Base-by-base conservation (phyloP, 2,797 vertebrate species). In the Cirrhinus mrigala region DNA sequence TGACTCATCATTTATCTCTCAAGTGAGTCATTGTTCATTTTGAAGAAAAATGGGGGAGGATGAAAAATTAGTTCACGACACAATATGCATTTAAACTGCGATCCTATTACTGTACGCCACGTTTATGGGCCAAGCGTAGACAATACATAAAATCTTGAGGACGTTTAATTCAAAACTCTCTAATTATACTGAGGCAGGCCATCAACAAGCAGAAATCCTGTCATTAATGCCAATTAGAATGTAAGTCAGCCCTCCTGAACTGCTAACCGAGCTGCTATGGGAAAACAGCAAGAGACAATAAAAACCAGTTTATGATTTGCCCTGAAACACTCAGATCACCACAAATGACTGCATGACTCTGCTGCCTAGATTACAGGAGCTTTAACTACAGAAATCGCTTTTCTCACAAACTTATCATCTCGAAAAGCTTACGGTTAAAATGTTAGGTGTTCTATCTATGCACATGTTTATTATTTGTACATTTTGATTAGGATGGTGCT, bases 11-110 rank as follows among this genome's bases (percentile, higher is more conserved):
- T 85, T 85, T 78, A 80, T 80, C 56, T 74, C 77, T 85, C 84
- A 64, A 80, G 77, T 85, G 77, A 85, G 33, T 52, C 77, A 85
- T 79, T 85, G 84, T 80, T 85, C 77, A 84, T 84, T 78, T 84
- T 24, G 44, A 62, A 66, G 69, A 80, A 83, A 69, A 46, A 27
- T 44, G 33, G 12, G 22, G 29, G 44, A 80, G 68, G 54, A 85
- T 80, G 77, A 80, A 85, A 85, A 85, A 74, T 50, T 29, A 33
- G 68, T 64, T 85, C 58, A 80, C 7, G 15, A 73, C 33, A 62
- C 24, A 50, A 83, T 80, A 79, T 62, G 66, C 77, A 85, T 79
- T 79, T 60, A 85, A 80, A 64, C 24, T 40, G 52, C 76, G 50
- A 20, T 79, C 22, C 6, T 62, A 71, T 73, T 66, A 60, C 68